phyloP scores from a whole-genome alignment of 1,140 invertebrate species.

The Euura lappo region DNA sequence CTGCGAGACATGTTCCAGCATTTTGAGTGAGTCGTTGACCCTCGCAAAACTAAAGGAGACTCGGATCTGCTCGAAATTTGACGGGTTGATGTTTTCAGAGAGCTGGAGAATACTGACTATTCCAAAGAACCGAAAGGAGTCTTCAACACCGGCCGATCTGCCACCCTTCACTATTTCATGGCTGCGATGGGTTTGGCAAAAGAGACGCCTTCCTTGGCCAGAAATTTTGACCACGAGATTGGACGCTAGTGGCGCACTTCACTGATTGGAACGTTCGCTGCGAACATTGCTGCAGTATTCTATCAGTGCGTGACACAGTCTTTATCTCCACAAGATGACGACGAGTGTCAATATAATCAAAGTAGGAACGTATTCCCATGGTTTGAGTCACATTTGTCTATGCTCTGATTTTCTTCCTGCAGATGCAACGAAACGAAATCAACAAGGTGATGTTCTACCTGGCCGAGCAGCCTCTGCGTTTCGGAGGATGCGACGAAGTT shows the following conservation, averaged over 20 bases:
- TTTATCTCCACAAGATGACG: too few species aligned
- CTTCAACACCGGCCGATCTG: slow-evolving; percentile 57
- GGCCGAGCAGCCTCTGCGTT: slow-evolving; percentile 23
- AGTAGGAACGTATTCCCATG: too few species aligned
- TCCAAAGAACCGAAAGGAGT: slow-evolving; percentile 36
- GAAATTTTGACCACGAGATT: slow-evolving; percentile 43
- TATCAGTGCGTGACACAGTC: slow-evolving; percentile 33
- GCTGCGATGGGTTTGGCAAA: slow-evolving; percentile 55
- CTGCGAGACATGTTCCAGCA: slow-evolving; percentile 51
- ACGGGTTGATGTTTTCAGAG: too few species aligned
- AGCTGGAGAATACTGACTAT: background rate
- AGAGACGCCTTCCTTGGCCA: slow-evolving; percentile 47
- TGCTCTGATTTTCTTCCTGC: background rate
- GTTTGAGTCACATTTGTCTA: background rate
- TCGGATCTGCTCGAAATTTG: too few species aligned
- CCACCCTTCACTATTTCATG: slow-evolving; percentile 35
- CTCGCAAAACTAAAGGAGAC: too few species aligned
- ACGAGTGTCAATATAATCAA: too few species aligned
- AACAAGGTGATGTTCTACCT: slow-evolving; percentile 31
- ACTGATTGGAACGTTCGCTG: slow-evolving; percentile 54
- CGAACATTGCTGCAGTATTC: slow-evolving; percentile 58
- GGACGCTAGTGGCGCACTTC: slow-evolving; percentile 54
- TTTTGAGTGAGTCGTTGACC: slow-evolving; percentile 39
- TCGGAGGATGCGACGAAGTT: slow-evolving; percentile 25
- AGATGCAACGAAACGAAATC: slow-evolving; percentile 16